Evolutionary conservation across 2,113 vertebrate species (phyloP).

Genomic region (Pedionomus torquatus): DNA sequence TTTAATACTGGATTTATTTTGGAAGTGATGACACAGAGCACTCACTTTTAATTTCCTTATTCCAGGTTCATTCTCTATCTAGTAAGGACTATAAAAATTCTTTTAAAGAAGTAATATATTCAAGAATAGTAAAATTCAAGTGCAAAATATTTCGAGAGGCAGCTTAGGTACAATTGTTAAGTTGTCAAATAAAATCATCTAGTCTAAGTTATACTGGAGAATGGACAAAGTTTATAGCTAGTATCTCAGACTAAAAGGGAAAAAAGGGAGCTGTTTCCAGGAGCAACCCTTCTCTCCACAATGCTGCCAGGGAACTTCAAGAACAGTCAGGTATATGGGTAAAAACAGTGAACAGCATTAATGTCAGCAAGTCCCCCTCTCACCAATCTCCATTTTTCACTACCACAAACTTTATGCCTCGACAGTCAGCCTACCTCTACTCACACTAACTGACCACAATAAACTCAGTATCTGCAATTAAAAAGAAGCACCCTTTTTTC

Average conservation of each 20-base stretch:
- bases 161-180: not conserved
- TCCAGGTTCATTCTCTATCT: not conserved
- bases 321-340: not conserved
- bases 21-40: not conserved
- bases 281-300: not conserved
- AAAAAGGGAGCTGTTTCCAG: not conserved
- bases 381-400: not conserved
- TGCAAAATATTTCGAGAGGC: slow-evolving; percentile 26
- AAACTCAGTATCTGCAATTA: not conserved
- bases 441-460: not conserved
- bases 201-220: not conserved
- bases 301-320: not conserved
- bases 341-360: not conserved
- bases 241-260: not conserved
- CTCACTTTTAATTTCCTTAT: not conserved
- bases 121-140: slow-evolving; percentile 4
- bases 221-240: not conserved
- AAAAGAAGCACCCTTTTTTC: not conserved
- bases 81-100: not conserved
- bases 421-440: not conserved
- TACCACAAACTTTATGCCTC: not conserved
- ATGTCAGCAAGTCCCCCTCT: not conserved
- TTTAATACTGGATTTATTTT: not conserved
- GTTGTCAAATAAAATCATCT: slow-evolving; percentile 5
- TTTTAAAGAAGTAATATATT: not conserved